phyloP scores from a whole-genome alignment of 92 coral and sea anemone genomes.

The Anthopleura xanthogrammica region DNA sequence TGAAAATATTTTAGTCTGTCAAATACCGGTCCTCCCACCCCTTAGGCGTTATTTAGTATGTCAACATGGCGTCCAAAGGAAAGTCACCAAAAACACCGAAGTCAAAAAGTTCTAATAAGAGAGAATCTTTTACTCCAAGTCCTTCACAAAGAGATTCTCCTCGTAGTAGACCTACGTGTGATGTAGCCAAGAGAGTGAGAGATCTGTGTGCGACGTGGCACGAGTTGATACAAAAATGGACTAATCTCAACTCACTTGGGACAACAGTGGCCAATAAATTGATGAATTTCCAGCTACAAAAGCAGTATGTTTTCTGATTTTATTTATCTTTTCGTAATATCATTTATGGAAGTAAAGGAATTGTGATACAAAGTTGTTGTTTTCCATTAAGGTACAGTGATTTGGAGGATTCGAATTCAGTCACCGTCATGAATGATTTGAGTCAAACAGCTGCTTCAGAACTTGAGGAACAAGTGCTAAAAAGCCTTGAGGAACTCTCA shows the following conservation, averaged over 20 bases:
- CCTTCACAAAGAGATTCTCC: constrained; percentile 57
- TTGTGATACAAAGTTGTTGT: neutral
- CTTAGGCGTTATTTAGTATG: neutral
- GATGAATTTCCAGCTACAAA: constrained; percentile 80
- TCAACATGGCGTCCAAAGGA: constrained; percentile 68
- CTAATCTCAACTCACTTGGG: constrained; percentile 61
- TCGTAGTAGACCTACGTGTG: constrained; percentile 55
- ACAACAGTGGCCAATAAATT: constrained; percentile 78
- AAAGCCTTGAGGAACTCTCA: constrained; percentile 77
- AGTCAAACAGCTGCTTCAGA: constrained; percentile 35
- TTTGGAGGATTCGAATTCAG: constrained; percentile 34
- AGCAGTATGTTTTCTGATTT: constrained; percentile 60
- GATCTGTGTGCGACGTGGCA: constrained; percentile 89
- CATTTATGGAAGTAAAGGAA: neutral
- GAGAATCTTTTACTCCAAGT: constrained; percentile 21
- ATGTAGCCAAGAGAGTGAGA: constrained; percentile 64
- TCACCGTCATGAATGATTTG: constrained; percentile 48
- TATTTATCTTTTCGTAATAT: neutral
- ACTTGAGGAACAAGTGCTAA: constrained; percentile 62
- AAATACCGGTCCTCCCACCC: neutral
- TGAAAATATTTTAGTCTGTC: neutral
- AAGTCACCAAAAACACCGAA: constrained; percentile 54
- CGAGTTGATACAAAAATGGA: constrained; percentile 82
- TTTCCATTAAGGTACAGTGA: constrained; percentile 22
- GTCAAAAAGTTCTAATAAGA: constrained; percentile 58